phyloP scores from a whole-genome alignment of 2,113 vertebrate genomes.

The Leucosticte australis region DNA sequence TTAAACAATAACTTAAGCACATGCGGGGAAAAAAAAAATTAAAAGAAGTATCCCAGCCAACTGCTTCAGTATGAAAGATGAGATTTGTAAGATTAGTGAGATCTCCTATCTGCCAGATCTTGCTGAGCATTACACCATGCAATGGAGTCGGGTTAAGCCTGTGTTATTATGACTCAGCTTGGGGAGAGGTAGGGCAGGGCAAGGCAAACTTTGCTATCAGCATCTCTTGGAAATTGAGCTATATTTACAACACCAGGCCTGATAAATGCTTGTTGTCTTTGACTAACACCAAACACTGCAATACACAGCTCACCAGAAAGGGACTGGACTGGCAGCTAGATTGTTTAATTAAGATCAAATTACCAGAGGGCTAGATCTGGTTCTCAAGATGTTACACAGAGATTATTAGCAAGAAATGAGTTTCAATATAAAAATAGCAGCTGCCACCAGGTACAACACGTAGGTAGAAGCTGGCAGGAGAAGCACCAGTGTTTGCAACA shows the following conservation, averaged over 20 bases:
- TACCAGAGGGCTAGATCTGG: constrained; percentile 42
- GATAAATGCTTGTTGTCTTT: constrained; percentile 34
- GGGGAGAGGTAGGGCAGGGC: constrained; percentile 52
- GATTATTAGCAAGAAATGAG: constrained; percentile 11
- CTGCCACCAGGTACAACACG: not conserved
- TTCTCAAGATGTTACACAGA: constrained; percentile 33
- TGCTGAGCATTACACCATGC: constrained; percentile 29
- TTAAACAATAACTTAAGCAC: constrained; percentile 29
- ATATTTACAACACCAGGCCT: constrained; percentile 28
- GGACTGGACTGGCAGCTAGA: constrained; percentile 15
- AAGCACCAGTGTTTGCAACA: not conserved
- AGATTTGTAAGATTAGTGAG: constrained; percentile 1
- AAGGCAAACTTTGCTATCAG: constrained; percentile 53
- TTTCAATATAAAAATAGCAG: constrained; percentile 46
- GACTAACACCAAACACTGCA: constrained; percentile 51
- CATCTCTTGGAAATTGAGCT: constrained; percentile 21
- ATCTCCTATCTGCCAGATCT: constrained; percentile 51
- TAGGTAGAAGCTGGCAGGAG: not conserved
- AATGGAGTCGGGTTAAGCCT: not conserved
- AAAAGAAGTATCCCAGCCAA: not conserved
- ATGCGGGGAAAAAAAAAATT: not conserved
- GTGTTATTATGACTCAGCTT: constrained; percentile 41
- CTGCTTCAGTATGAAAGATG: not conserved
- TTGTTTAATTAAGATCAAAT: constrained; percentile 59
- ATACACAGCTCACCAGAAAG: constrained; percentile 30